Conservation (phyloP, 2,888 invertebrate species). For the Heliconius ethilla region DNA sequence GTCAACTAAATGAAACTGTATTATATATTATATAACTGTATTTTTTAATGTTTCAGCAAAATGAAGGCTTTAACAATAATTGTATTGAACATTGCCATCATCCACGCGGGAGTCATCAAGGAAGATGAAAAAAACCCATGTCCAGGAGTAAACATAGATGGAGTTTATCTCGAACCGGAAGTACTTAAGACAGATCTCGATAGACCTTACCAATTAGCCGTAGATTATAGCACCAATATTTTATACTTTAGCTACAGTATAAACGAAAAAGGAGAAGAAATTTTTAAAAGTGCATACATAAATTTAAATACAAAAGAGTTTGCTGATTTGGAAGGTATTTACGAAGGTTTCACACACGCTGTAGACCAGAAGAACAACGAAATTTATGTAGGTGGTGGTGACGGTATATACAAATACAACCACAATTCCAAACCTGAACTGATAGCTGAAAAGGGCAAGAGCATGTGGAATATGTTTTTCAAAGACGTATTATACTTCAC, state of each 20-base stretch:
- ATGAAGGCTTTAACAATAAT: constrained; percentile 26
- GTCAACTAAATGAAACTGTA: background rate
- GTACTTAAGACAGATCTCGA: constrained; percentile 57
- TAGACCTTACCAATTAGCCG: constrained; percentile 61
- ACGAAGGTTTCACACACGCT: constrained; percentile 66
- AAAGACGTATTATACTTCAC: constrained; percentile 64
- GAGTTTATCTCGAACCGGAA: constrained; percentile 57
- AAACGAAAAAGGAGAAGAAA: constrained; percentile 43
- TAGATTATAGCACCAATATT: constrained; percentile 61
- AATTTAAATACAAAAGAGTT: constrained; percentile 63
- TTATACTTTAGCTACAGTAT: constrained; percentile 67
- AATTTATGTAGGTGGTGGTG: constrained; percentile 64
- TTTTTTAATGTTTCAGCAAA: constrained; percentile 17
- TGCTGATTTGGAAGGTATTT: constrained; percentile 55
- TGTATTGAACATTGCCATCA: constrained; percentile 23
- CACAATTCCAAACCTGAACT: constrained; percentile 55
- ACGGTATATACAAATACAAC: constrained; percentile 68
- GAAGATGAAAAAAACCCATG: constrained; percentile 50
- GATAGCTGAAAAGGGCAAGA: constrained; percentile 52
- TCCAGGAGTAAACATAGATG: constrained; percentile 55
- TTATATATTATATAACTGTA: no score
- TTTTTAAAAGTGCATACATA: constrained; percentile 59
- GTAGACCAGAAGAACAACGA: constrained; percentile 60
- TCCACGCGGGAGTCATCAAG: constrained; percentile 32
- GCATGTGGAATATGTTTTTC: constrained; percentile 67